phyloP scores from a whole-genome alignment of 2,113 vertebrate species.

The Pandion haliaetus region DNA sequence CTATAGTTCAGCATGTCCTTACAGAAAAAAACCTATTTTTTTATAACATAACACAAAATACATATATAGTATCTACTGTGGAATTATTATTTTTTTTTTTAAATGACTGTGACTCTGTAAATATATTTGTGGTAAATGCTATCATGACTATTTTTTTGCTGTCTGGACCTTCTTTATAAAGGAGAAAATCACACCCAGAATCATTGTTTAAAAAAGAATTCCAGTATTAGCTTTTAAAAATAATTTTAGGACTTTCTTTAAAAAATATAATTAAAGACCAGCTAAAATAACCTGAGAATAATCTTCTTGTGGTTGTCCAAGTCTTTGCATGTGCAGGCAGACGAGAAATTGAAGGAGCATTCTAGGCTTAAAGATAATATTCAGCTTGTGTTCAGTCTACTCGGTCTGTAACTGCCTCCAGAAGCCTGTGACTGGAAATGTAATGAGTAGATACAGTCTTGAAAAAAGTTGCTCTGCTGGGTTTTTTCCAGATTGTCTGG shows the following conservation, averaged over 20 bases:
- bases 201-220: not conserved
- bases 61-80: not conserved
- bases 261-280: not conserved
- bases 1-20: not conserved
- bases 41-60: not conserved
- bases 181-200: not conserved
- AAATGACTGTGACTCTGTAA: not conserved
- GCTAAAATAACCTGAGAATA: not conserved
- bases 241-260: not conserved
- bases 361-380: not conserved
- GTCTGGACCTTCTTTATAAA: not conserved
- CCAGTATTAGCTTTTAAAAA: not conserved
- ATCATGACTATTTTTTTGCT: not conserved
- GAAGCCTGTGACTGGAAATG: not conserved
- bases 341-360: not conserved
- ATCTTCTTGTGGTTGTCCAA: not conserved
- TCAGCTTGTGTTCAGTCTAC: not conserved
- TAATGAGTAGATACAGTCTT: not conserved
- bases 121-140: not conserved
- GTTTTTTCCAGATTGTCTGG: not conserved
- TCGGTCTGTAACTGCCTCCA: not conserved
- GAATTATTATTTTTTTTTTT: not conserved
- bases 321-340: not conserved
- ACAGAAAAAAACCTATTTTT: not conserved
- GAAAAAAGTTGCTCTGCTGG: not conserved